Percentiles rank a stretch among this genome's conserved stretches.
Evolutionary conservation across 2,888 invertebrate species (phyloP).

Genomic region (Tenthredo mesomela): DNA sequence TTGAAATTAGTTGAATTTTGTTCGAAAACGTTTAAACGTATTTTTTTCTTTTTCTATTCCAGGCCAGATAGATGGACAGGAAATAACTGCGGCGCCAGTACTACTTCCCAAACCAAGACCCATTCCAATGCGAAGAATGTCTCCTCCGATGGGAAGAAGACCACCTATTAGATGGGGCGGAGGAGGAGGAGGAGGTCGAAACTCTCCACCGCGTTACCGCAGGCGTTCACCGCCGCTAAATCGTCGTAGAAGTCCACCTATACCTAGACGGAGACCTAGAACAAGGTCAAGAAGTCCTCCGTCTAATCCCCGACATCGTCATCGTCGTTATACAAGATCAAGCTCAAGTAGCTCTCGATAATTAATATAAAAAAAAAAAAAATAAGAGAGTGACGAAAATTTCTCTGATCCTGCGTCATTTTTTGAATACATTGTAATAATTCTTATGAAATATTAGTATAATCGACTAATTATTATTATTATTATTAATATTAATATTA

Average conservation of each 20-base stretch:
- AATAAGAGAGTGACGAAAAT: conserved; percentile 5
- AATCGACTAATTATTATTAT: conserved; percentile 37
- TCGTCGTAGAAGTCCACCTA: conserved; percentile 80
- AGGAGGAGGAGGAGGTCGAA: conserved; percentile 77
- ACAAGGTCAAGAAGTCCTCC: conserved; percentile 80
- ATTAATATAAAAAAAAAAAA: background rate
- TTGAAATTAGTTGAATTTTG: conserved; percentile 5
- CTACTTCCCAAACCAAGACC: conserved; percentile 87
- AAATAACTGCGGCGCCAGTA: conserved; percentile 97
- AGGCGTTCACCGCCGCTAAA: conserved; percentile 77
- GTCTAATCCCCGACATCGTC: conserved; percentile 79
- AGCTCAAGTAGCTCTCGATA: conserved; percentile 88
- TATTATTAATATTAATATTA: background rate
- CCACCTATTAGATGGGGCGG: conserved; percentile 80
- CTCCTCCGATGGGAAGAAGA: conserved; percentile 77
- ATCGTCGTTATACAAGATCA: conserved; percentile 86
- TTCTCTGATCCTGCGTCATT: background rate
- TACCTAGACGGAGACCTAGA: conserved; percentile 82
- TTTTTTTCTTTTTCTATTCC: conserved; percentile 50
- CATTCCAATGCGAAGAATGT: conserved; percentile 78
- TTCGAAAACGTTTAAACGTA: background rate
- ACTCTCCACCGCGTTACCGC: conserved; percentile 76
- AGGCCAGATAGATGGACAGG: conserved; percentile 97
- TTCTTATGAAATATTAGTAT: conserved; percentile 23
- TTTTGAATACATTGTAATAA: conserved; percentile 3